Evolutionary conservation across 2,797 vertebrate species (phyloP), one percentile per base, ranked within the genome.

Genomic region (Cynopterus sphinx): DNA sequence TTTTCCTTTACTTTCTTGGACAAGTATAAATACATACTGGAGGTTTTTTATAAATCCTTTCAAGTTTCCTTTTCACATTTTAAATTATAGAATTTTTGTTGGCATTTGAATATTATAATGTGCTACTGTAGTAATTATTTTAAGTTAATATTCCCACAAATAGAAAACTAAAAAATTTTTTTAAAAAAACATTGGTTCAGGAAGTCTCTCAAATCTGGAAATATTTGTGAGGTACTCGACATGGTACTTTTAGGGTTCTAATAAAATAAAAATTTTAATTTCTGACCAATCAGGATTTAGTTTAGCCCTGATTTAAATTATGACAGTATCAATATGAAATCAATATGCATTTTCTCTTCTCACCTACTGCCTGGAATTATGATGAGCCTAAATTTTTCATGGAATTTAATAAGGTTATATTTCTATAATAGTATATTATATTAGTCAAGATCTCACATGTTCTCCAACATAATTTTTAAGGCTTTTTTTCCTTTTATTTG

Each of bases 41-140:
- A 84, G 41, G 78, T 82, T 89, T 85, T 85, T 95, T 86, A 93
- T 36, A 94, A 91, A 89, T 55, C 21, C 33, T 89, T 91, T 88
- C 31, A 57, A 9, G 46, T 61, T 93, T 92, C n/a, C 31, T 85
- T 95, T 74, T 63, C 63, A 94, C 31, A 63, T 85, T 94, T 93
- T 93, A 97, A 96, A 94, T 22, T 46, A 91, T 6, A 92, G 22
- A 87, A 82, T 65, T 89, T 94, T 74, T 74, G 10, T 67, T 93
- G 53, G 51, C 63, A 75, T 59, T 33, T 87, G 13, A 92, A 79
- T 51, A 59, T 21, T 53, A 24, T 75, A 75, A 77, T 59, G 2
- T 13, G 57, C 65, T 43, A 39, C 8, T 73, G 6, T 31, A 49
- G 39, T 46, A 63, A 92, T 33, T 79, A 70, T 49, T 79, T 91